Base-by-base conservation (phyloP, 1,140 invertebrate species). In the Macrostomum lignano region DNA sequence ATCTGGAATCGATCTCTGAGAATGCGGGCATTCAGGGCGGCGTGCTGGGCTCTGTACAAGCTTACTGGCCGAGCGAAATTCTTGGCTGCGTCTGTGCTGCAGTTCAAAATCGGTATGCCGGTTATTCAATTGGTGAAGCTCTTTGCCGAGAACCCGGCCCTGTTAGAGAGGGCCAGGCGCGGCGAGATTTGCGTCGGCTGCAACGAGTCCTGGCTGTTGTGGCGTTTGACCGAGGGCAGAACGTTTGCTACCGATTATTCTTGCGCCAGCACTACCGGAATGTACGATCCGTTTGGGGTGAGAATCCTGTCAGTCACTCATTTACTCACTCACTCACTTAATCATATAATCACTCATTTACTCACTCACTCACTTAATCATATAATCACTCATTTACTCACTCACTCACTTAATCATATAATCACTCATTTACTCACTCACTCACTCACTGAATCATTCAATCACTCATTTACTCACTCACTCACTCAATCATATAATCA, bases 191-290 rank as follows among this genome's bases (percentile, higher is more conserved):
- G 72, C 42, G 75, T 84, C 49, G 84, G 81, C n/a, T 75, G 77
- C 17, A 59, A 93, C 10, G 84, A 93, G 46, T 78, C 76, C 2
- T 94, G 77, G 75, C 61, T 93, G 21, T 47, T 93, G 19, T 73
- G 81, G 52, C 74, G 71, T 61, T 53, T 76, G 15, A 69, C 68
- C 14, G 65, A 62, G 33, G 63, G 65, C 1, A 55, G 58, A 44
- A 44, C 66, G 13, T 73, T 79, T 51, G 67, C 76, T 21, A 76
- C 72, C 3, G 84, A 94, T 52, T 67, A 71, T 7, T 78, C 76
- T 1, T 75, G 69, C 46, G 77, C 77, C 1, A 75, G 75, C 28
- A 71, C 74, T 0, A 84, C 82, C 0, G 84, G 78, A 4, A 62
- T 94, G 24, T 93, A 69, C 52, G 82, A 94, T 57, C 81, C 81